Evolutionary conservation across 2,797 vertebrate genomes (phyloP).

Genomic region (Prionace glauca): DNA sequence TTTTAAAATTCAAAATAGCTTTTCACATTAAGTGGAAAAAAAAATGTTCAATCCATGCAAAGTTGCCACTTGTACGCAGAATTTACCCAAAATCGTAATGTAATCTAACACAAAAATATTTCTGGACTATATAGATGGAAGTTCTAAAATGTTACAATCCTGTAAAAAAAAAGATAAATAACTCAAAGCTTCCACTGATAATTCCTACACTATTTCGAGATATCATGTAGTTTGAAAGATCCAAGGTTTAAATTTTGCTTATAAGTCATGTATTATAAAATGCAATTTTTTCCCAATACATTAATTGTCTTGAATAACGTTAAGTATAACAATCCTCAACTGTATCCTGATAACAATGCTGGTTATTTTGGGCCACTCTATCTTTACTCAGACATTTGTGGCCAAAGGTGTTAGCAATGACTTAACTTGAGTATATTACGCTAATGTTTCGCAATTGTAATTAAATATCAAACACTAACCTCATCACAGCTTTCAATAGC

Average conservation of each 20-base stretch:
- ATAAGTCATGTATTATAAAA: neutral
- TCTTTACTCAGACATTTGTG: neutral
- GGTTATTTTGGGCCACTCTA: neutral
- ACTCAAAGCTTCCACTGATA: neutral
- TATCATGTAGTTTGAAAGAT: neutral
- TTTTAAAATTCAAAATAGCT: neutral
- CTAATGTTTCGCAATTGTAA: neutral
- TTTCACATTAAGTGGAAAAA: neutral
- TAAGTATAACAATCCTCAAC: neutral
- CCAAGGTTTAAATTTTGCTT: neutral
- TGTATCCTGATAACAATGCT: neutral
- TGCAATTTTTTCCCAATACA: neutral
- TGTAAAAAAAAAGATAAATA: neutral
- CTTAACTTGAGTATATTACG: neutral
- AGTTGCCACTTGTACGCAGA: neutral
- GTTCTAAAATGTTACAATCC: neutral
- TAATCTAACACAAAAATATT: neutral
- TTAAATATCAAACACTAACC: conserved; percentile 56
- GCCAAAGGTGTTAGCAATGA: neutral
- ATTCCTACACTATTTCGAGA: neutral
- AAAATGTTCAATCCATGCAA: neutral
- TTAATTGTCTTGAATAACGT: neutral
- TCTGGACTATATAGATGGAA: neutral
- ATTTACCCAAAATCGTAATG: neutral
- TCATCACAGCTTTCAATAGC: conserved; percentile 81